Base-by-base conservation (phyloP, 2,797 vertebrate genomes). In the Cygnus olor region DNA sequence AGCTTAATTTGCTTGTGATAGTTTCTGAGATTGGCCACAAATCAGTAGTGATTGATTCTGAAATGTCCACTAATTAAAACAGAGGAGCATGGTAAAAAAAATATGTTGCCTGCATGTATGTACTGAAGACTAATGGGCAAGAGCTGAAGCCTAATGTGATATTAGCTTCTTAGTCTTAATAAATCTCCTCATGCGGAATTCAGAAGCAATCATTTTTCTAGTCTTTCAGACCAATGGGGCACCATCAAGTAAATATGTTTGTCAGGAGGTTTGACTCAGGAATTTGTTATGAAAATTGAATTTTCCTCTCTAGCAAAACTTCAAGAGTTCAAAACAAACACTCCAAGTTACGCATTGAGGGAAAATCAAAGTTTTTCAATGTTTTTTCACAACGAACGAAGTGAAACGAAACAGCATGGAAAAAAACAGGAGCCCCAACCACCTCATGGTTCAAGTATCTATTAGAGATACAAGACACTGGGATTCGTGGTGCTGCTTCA, bases 1-100 rank as follows among this genome's bases (percentile, higher is more conserved):
- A 78, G 73, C 28, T 72, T 38, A 66, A 36, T 32, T 84, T 27
- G 53, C 42, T 34, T 63, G 1, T 30, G 54, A 82, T 34, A 42
- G 28, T 71, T 85, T n/a, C 45, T 93, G n/a, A 78, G 72, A 83
- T 91, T 24, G 22, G 34, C 42, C 76, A 72, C 54, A 69, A 80
- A 85, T 89, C 90, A 85, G 65, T 30, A 53, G 51, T 63, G 92
- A 96, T 60, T 79, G 66, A 77, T 84, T 94, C 82, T 76, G 36
- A 53, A 91, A 40, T 84, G 38, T 36, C 7, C 18, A 7, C 56
- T 90, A 77, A 79, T 93, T 91, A 69, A 83, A 74, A 54, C 18
- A 49, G 15, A 38, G 45, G 7, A 91, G 76, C 45, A 6, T 45
- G 30, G 42, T 0, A 38, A 63, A 15, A 54, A 45, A 13, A 32